A percentile compares a stretch with the other conserved stretches of the same genome.
Conservation (phyloP, 2,888 invertebrate species). For the Odontocerum albicorne region DNA sequence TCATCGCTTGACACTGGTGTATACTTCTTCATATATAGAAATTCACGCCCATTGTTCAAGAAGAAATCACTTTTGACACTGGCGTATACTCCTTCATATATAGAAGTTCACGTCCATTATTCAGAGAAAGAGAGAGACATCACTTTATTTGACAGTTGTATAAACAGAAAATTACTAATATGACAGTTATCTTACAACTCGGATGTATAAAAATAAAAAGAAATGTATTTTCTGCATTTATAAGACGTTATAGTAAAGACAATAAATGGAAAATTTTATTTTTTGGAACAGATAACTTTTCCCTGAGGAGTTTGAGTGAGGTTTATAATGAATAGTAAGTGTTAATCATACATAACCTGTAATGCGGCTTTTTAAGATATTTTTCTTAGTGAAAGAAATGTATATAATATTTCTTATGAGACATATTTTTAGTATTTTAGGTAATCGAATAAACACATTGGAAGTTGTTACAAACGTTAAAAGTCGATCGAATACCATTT, state of each 20-base stretch:
- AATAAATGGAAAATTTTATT: constrained; percentile 63
- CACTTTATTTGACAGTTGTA: no score
- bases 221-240: no score
- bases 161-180: no score
- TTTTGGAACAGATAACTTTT: constrained; percentile 85
- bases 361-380: not conserved
- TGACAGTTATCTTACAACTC: no score
- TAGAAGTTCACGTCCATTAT: no score
- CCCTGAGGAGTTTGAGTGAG: constrained; percentile 70
- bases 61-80: no score
- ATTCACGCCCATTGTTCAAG: no score
- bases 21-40: no score
- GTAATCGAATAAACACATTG: constrained; percentile 54
- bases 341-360: constrained; percentile 16
- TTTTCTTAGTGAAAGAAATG: not conserved
- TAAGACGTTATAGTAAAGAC: constrained; percentile 7
- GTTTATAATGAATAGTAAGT: constrained; percentile 69
- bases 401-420: not conserved
- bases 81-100: no score
- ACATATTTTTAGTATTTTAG: constrained; percentile 52
- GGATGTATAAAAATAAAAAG: no score
- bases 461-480: constrained; percentile 68
- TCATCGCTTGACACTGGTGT: no score
- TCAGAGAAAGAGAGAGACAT: no score
- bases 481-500: constrained; percentile 54